Conservation (phyloP, 2,113 vertebrate genomes). For the Pyrgilauda ruficollis region DNA sequence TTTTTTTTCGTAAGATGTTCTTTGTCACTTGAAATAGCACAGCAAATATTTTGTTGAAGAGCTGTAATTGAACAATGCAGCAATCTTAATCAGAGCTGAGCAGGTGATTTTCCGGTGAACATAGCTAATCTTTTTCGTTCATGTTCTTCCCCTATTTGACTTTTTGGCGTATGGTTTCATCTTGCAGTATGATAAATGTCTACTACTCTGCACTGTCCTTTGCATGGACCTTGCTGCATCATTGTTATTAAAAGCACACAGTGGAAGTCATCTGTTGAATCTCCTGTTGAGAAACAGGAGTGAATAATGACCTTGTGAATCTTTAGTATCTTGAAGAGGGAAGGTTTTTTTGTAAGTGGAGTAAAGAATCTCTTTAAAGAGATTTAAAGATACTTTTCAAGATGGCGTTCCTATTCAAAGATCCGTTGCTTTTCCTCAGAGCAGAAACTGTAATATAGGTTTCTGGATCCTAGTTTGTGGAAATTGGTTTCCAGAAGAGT, state of each 20-base stretch:
- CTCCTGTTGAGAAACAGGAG: background rate
- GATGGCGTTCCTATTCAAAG: background rate
- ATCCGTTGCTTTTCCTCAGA: background rate
- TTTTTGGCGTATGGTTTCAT: background rate
- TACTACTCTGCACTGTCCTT: background rate
- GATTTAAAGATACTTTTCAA: background rate
- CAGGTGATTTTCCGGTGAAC: background rate
- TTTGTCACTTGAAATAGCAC: background rate
- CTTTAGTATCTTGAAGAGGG: background rate
- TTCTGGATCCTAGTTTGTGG: background rate
- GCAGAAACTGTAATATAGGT: background rate
- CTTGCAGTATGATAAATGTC: background rate
- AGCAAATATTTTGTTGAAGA: background rate
- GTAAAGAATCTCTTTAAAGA: background rate
- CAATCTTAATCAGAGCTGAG: background rate
- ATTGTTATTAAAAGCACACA: background rate
- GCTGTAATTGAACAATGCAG: background rate
- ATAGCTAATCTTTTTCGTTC: background rate
- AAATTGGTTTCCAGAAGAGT: background rate
- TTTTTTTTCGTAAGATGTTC: background rate
- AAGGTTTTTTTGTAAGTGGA: background rate
- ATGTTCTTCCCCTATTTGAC: background rate
- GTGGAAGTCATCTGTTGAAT: background rate
- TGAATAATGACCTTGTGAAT: background rate
- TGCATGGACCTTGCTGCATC: background rate